These are phyloP conservation scores for Noctuana brunneofusca DNA, from an alignment of 2,888 invertebrate genomes.

Conservation along the genomic window DNA sequence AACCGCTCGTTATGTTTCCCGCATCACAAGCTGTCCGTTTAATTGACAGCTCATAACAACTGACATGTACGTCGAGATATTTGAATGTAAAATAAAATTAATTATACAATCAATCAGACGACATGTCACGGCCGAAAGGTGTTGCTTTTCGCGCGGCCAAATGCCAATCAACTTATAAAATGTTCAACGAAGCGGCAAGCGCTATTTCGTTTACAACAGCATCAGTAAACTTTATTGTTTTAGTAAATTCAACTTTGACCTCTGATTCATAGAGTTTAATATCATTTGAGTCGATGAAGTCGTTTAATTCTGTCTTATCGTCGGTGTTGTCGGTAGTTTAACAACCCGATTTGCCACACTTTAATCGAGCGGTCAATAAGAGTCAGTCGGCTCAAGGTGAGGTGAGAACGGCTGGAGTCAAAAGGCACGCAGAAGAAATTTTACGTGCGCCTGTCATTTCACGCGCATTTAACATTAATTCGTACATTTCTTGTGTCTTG, in stretches of 20 bases:
- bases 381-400: conserved; percentile 62
- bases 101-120: conserved; percentile 80
- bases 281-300: conserved; percentile 2
- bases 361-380: conserved; percentile 73
- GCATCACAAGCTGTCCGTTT: conserved; percentile 76
- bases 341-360: conserved; percentile 74
- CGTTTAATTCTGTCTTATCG: conserved; percentile 40
- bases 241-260: conserved; percentile 48
- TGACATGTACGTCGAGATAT: conserved; percentile 64
- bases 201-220: conserved; percentile 41
- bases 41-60: conserved; percentile 75
- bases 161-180: conserved; percentile 77
- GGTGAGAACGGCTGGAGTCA: conserved; percentile 65
- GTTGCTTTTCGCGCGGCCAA: conserved; percentile 78
- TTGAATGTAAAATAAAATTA: conserved; percentile 78
- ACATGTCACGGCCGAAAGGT: conserved; percentile 76
- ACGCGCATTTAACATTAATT: conserved; percentile 76
- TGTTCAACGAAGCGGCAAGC: conserved; percentile 64
- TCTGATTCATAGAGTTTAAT: conserved; percentile 43
- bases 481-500: conserved; percentile 50
- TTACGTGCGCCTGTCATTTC: conserved; percentile 77
- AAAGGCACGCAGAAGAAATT: conserved; percentile 58
- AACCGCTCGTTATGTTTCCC: conserved; percentile 69
- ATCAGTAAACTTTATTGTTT: conserved; percentile 34
- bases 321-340: conserved; percentile 59